These are phyloP conservation scores for Perca flavescens DNA, from an alignment of 2,113 vertebrate genomes.

Conservation along the genomic window DNA sequence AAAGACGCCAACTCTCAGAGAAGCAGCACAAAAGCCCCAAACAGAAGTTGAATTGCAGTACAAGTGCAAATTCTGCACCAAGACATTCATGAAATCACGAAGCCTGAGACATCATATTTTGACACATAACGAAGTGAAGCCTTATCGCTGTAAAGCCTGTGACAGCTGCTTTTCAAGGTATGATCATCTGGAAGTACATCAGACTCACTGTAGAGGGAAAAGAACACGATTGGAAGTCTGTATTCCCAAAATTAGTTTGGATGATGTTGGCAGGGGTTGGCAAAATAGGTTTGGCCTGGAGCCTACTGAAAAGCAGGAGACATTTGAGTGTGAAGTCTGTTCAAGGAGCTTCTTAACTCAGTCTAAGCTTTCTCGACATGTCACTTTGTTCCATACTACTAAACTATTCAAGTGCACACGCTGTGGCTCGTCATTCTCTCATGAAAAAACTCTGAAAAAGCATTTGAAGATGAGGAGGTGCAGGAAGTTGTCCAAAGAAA, in stretches of 20 bases:
- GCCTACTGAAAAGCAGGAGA: constrained; percentile 26
- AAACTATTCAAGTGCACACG: constrained; percentile 73
- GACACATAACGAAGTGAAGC: constrained; percentile 86
- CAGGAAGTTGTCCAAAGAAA: constrained; percentile 24
- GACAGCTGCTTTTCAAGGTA: constrained; percentile 83
- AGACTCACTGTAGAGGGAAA: constrained; percentile 77
- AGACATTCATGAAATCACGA: constrained; percentile 79
- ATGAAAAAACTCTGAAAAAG: constrained; percentile 68
- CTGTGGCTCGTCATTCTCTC: constrained; percentile 70
- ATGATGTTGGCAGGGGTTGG: constrained; percentile 75
- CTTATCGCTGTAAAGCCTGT: constrained; percentile 85
- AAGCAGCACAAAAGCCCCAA: constrained; percentile 3
- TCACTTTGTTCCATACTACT: constrained; percentile 73
- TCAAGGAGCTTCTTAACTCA: constrained; percentile 67
- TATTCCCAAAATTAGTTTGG: constrained; percentile 80
- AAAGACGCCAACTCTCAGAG: constrained; percentile 13
- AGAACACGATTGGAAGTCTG: constrained; percentile 72
- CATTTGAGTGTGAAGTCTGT: constrained; percentile 75
- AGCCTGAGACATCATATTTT: constrained; percentile 83
- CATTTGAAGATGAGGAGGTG: constrained; percentile 67
- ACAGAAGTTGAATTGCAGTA: constrained; percentile 53
- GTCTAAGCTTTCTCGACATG: constrained; percentile 76
- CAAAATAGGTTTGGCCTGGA: constrained; percentile 47
- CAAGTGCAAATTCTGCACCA: constrained; percentile 85
- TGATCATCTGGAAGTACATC: constrained; percentile 83